phyloP scores from a whole-genome alignment of 2,888 invertebrate genomes.

The Pycnomerus fuliginosus region DNA sequence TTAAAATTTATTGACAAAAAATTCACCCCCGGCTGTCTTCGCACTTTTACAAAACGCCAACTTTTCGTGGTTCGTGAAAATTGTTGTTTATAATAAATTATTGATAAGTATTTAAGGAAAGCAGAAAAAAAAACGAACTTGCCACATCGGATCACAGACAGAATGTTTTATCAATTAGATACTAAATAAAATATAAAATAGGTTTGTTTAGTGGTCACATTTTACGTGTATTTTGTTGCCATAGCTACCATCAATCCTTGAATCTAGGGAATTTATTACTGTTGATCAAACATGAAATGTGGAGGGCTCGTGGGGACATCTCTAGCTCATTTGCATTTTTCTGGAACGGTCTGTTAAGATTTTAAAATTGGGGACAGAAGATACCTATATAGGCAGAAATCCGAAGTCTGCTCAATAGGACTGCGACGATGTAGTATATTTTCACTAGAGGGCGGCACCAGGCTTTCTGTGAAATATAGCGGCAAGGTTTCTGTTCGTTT shows the following conservation, averaged over 20 bases:
- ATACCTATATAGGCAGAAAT: too few relatives aligned
- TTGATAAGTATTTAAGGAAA: not conserved
- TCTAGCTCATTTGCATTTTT: not conserved
- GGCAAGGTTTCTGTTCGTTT: too few relatives aligned
- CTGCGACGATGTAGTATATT: too few relatives aligned
- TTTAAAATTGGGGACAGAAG: constrained; percentile 1
- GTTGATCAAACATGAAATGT: too few relatives aligned
- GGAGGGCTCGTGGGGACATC: too few relatives aligned
- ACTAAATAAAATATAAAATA: constrained; percentile 34
- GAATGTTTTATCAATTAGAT: constrained; percentile 43
- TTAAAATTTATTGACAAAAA: constrained; percentile 9
- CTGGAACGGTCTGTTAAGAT: not conserved
- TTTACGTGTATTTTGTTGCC: constrained; percentile 37
- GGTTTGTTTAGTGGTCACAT: constrained; percentile 44
- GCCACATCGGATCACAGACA: constrained; percentile 27
- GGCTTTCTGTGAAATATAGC: too few relatives aligned
- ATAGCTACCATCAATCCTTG: constrained; percentile 38
- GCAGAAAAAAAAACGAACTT: constrained; percentile 1
- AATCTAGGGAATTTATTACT: constrained; percentile 11
- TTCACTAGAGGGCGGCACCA: too few relatives aligned
- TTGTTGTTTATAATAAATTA: not conserved
- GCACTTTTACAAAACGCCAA: constrained; percentile 1
- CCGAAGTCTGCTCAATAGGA: too few relatives aligned
- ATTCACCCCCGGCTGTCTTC: constrained; percentile 5
- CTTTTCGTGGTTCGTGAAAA: constrained; percentile 1